Base-by-base conservation (phyloP, 2,113 vertebrate species). In the Accipiter virgatus region DNA sequence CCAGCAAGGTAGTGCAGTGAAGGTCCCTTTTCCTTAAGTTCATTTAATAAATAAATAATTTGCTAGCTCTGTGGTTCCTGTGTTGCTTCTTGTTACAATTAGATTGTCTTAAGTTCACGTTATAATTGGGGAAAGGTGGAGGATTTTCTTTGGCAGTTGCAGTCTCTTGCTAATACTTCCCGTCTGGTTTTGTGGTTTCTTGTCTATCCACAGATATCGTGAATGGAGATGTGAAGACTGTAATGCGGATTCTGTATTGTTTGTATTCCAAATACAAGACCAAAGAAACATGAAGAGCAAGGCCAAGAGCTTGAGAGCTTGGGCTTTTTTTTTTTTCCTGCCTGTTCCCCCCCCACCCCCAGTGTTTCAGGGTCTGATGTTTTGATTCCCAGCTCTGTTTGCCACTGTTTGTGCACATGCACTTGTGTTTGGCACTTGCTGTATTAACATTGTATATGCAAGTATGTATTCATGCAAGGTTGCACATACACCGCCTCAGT, bases 211-310 rank as follows among this genome's bases (percentile, higher is more conserved):
- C 98, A 99, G 99, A 99, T 97, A 98, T 99, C 4, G 98, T 99
- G 86, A 99, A 98, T 2, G 98, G 98, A 97, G 98, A 99, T 31
- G 3, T 47, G 34, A 96, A 97, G 75, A 92, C 98, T 62, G 99
- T 98, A 2, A 92, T 99, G 97, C 97, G 98, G 70, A 93, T 99
- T 91, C 98, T 99, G 27, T 99, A 99, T 43, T 94, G 98, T 78
- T 96, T 99, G 59, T 99, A 99, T 82, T 97, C 93, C 95, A 99
- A 97, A 92, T 98, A 99, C 97, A 98, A 98, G 95, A 65, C 81
- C 84, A 98, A 97, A 84, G 92, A 85, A 88, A 86, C 38, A 32
- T 98, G 96, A 98, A 88, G 79, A 93, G 5, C n/a, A 38, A 73
- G 55, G 34, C 52, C 61, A 72, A 91, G 62, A 78, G 6, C 58